A percentile compares a stretch with the other conserved stretches of the same genome.
These are phyloP conservation scores for Erebia ligea DNA, from an alignment of 2,888 invertebrate species.

Conservation along the genomic window DNA sequence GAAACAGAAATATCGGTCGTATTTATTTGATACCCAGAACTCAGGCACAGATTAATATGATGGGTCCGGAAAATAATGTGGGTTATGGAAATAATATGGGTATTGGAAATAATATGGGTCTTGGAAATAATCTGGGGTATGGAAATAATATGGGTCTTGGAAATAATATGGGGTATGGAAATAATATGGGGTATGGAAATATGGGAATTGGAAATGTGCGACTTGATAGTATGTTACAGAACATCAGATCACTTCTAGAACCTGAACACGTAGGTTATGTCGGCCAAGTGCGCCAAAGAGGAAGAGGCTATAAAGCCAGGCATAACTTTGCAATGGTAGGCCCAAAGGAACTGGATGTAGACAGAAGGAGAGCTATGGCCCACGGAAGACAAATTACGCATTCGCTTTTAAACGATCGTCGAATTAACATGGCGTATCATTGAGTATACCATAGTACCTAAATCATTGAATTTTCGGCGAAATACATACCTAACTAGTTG, in stretches of 20 bases:
- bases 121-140: no score
- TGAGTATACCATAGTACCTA: no score
- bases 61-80: neutral
- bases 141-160: neutral
- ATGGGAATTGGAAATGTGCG: neutral
- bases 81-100: neutral
- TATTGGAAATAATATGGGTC: neutral
- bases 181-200: neutral
- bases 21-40: neutral
- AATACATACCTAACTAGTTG: no score
- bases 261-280: slow-evolving; percentile 4
- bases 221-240: neutral
- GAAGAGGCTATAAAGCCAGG: neutral
- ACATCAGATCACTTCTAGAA: neutral
- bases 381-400: neutral
- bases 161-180: neutral
- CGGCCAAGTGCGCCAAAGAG: neutral
- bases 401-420: neutral
- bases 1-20: neutral
- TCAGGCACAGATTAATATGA: neutral
- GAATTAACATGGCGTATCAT: no score
- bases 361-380: neutral
- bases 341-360: neutral
- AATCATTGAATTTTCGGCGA: no score
- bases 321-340: neutral